phyloP scores from a whole-genome alignment of 2,888 invertebrate genomes.

The Bhutanitis thaidina region DNA sequence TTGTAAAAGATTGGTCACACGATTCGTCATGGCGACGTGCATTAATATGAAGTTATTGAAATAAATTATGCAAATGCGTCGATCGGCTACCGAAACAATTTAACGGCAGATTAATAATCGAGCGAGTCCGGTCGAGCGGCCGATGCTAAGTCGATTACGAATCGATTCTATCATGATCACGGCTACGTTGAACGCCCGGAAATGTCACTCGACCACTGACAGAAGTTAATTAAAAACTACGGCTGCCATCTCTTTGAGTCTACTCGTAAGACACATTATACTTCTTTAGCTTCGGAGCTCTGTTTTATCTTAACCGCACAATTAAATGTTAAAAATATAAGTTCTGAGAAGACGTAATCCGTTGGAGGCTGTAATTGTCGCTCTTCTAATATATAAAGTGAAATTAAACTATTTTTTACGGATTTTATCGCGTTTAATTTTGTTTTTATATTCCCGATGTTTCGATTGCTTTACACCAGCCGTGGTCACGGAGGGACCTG shows the following conservation, averaged over 20 bases:
- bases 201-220: conserved; percentile 38
- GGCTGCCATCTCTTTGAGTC: background rate
- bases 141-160: conserved; percentile 33
- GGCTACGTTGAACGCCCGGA: conserved; percentile 26
- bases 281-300: too few relatives aligned
- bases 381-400: too few relatives aligned
- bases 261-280: background rate
- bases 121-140: conserved; percentile 21
- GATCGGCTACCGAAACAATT: conserved; percentile 27
- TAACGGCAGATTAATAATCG: conserved; percentile 36
- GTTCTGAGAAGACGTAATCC: too few relatives aligned
- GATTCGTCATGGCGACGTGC: background rate
- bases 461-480: too few relatives aligned
- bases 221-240: conserved; percentile 39
- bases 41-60: conserved; percentile 17
- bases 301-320: too few relatives aligned
- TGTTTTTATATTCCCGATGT: too few relatives aligned
- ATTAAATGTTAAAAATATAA: too few relatives aligned
- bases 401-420: too few relatives aligned
- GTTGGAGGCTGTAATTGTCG: too few relatives aligned
- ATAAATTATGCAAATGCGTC: conserved; percentile 15
- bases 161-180: conserved; percentile 26
- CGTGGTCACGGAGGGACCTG: too few relatives aligned
- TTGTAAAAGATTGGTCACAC: background rate
- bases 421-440: too few relatives aligned